Conservation (phyloP, 2,113 vertebrate species). For the Scolopax mira region DNA sequence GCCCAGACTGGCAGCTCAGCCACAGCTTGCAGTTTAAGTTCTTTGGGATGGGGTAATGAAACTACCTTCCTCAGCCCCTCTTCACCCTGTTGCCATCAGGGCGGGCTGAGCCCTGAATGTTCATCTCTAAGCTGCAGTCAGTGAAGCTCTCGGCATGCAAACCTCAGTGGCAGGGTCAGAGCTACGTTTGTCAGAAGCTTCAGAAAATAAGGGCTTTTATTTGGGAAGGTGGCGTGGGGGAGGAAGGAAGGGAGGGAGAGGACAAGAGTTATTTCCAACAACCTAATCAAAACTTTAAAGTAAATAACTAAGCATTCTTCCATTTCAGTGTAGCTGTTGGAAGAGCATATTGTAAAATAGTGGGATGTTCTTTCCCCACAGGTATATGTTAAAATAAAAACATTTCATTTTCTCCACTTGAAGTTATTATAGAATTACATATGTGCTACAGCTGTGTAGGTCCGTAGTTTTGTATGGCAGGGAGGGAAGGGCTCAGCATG, state of each 20-base stretch:
- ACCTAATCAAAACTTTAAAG: neutral
- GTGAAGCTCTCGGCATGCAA: neutral
- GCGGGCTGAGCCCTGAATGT: neutral
- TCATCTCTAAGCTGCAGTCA: neutral
- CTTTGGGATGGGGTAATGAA: neutral
- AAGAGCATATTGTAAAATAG: neutral
- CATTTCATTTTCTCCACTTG: neutral
- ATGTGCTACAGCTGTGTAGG: accelerated
- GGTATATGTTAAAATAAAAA: neutral
- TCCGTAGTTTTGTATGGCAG: neutral
- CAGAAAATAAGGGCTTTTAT: neutral
- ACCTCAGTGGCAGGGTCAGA: neutral
- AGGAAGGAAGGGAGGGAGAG: neutral
- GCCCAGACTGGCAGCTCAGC: neutral
- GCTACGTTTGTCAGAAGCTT: neutral
- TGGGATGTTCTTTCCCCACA: neutral
- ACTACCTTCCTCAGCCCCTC: neutral
- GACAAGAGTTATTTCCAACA: neutral
- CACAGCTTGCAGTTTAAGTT: neutral
- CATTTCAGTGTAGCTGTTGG: neutral
- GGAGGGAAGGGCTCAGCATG: neutral
- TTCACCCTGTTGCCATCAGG: neutral
- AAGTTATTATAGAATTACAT: neutral
- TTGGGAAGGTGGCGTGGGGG: neutral
- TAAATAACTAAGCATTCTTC: neutral